Base-by-base conservation (phyloP, 2,888 invertebrate species). In the Tridacna gigas region DNA sequence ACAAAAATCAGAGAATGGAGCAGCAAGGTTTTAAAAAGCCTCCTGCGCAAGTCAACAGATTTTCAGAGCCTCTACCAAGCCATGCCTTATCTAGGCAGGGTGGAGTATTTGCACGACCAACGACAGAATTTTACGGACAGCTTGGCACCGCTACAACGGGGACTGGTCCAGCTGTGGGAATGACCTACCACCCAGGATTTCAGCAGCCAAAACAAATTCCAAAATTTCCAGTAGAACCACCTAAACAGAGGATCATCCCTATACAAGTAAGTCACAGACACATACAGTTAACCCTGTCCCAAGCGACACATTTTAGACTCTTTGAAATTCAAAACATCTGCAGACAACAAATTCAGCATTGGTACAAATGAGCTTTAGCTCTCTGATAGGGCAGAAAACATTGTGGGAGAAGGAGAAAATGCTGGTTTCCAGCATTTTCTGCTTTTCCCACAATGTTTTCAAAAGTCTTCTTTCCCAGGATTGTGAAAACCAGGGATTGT, bases 221-320 rank as follows among this genome's bases (percentile, higher is more conserved):
- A 3, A 89, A 83, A 74, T 87, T 86, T 69, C 83, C 81, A 25
- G 80, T 84, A 37, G 74, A 86, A 28, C 26, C 80, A 65, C 47
- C 80, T 18, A 77, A 63, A 47, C 89, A 90, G 67, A 83, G 89
- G 69, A 88, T 91, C 22, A 88, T 91, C 63, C 91, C 91, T 0
- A 90, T 91, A 67, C 86, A 89, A 80, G 84, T 91, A 47, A 20
- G 37, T 28, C 25, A 5, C 20, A 56, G 5, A 56, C 7, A n/a
- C n/a, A n/a, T n/a, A n/a, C n/a, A n/a, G n/a, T 37, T 37, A 37
- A 37, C 37, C 37, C 37, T 4, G 2, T 37, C 2, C 37, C 37
- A 37, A 37, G 7, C 37, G 37, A 37, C 37, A 37, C 7, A 37
- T 37, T 37, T 37, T 37, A 37, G 3, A 37, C 37, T 37, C 3